phyloP scores from a whole-genome alignment of 2,113 vertebrate genomes.

The Syngnathus scovelli region DNA sequence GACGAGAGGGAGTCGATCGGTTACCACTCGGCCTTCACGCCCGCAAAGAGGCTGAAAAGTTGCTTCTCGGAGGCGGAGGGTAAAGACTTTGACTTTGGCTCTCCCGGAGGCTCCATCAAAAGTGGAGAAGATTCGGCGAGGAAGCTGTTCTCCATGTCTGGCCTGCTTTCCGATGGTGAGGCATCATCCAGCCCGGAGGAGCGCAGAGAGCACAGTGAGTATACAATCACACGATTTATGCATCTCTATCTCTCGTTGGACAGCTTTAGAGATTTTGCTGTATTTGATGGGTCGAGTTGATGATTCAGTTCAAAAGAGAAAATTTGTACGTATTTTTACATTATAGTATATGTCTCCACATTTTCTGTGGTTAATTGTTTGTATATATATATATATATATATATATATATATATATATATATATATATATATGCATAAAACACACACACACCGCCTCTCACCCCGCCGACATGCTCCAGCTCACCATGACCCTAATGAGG shows the following conservation, averaged over 20 bases:
- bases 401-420: too few relatives aligned
- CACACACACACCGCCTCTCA: too few relatives aligned
- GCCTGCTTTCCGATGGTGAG: constrained; percentile 90
- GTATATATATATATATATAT: not conserved
- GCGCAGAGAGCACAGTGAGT: constrained; percentile 91
- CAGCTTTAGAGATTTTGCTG: constrained; percentile 13
- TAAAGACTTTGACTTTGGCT: constrained; percentile 94
- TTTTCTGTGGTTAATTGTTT: not conserved
- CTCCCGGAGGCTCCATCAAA: constrained; percentile 79
- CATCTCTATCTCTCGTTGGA: constrained; percentile 10
- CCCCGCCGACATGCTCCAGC: not conserved
- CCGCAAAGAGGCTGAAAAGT: constrained; percentile 93
- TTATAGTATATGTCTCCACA: not conserved
- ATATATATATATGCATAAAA: too few relatives aligned
- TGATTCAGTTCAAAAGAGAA: not conserved
- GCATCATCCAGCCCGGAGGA: constrained; percentile 90
- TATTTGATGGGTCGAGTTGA: not conserved
- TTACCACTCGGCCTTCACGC: constrained; percentile 95
- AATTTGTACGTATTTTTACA: too few relatives aligned
- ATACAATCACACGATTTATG: not conserved
- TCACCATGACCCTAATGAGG: not conserved
- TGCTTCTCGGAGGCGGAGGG: constrained; percentile 91
- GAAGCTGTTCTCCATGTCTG: constrained; percentile 95
- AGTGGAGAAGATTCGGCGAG: constrained; percentile 84
- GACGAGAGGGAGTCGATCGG: constrained; percentile 85